A percentile compares a stretch with the other conserved stretches of the same genome.
Conservation (phyloP, 1,140 invertebrate genomes). For the Camponotus floridanus region DNA sequence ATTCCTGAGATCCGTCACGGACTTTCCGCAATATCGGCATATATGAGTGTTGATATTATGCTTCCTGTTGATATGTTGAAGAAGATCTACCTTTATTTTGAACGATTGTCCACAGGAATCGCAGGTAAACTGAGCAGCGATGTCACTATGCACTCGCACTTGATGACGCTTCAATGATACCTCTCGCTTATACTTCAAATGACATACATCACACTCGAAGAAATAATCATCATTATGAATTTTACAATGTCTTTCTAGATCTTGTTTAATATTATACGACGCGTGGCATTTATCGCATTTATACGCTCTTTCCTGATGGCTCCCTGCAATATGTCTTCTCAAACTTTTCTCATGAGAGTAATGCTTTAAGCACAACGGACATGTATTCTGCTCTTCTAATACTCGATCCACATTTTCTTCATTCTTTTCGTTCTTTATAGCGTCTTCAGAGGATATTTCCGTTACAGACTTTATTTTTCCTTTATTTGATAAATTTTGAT, state of each 20-base stretch:
- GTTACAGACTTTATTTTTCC: constrained; percentile 4
- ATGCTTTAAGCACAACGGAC: constrained; percentile 83
- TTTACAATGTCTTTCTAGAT: constrained; percentile 65
- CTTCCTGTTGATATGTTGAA: constrained; percentile 76
- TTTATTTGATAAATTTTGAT: not conserved
- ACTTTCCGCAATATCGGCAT: constrained; percentile 66
- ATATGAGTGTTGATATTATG: constrained; percentile 81
- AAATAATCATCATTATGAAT: constrained; percentile 66
- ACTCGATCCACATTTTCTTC: constrained; percentile 23
- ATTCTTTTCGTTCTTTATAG: not conserved
- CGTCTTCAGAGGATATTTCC: not conserved
- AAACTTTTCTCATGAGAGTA: constrained; percentile 82
- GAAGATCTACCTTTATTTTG: constrained; percentile 82
- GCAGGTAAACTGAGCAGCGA: constrained; percentile 45
- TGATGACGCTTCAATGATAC: constrained; percentile 85
- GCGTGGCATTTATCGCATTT: constrained; percentile 82
- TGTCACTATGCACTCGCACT: constrained; percentile 79
- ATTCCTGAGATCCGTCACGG: constrained; percentile 68
- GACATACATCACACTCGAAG: constrained; percentile 78
- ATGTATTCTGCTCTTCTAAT: constrained; percentile 54
- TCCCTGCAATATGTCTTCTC: constrained; percentile 81
- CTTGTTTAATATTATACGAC: constrained; percentile 67
- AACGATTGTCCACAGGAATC: constrained; percentile 79
- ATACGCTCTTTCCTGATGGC: constrained; percentile 81
- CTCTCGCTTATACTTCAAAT: constrained; percentile 84